Evolutionary conservation across 1,140 invertebrate genomes (phyloP).

Genomic region (Micrasema minimum): DNA sequence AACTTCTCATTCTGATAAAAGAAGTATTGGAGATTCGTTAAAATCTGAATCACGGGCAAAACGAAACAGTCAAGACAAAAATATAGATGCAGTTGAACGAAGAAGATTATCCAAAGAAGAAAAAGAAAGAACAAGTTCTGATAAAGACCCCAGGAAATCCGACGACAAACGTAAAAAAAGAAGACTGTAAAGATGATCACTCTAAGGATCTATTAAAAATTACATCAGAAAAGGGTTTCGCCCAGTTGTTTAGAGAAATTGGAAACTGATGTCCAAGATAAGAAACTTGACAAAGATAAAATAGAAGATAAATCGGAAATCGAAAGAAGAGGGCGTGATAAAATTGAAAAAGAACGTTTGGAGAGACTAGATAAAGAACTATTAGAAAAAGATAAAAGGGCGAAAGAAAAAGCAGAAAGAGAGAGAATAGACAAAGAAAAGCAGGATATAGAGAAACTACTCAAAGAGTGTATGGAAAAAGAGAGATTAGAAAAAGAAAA

Average conservation of each 20-base stretch:
- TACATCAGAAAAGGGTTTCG: not conserved
- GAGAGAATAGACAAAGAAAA: conserved; percentile 57
- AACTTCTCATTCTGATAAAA: conserved; percentile 27
- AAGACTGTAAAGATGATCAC: conserved; percentile 44
- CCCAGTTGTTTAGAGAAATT: not conserved
- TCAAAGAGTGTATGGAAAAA: conserved; percentile 59
- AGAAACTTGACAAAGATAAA: conserved; percentile 48
- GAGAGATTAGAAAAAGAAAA: conserved; percentile 55
- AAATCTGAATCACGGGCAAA: conserved; percentile 32
- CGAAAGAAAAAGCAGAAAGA: conserved; percentile 57
- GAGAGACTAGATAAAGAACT: conserved; percentile 54
- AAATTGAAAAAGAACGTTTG: conserved; percentile 55
- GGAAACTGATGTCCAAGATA: conserved; percentile 53
- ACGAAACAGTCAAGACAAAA: conserved; percentile 35
- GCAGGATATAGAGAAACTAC: conserved; percentile 60
- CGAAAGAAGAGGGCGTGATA: conserved; percentile 39
- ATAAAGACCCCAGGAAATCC: conserved; percentile 41
- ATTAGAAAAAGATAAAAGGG: conserved; percentile 55
- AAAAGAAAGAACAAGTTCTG: conserved; percentile 34
- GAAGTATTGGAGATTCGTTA: conserved; percentile 27
- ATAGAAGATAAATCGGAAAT: conserved; percentile 55
- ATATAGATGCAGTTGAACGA: conserved; percentile 33
- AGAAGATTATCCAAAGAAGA: conserved; percentile 44
- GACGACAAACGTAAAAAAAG: conserved; percentile 45
- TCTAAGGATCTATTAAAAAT: not conserved